Evolutionary conservation across 2,113 vertebrate species (phyloP), one percentile per base, ranked within the genome.

Genomic region (Channa maculata): DNA sequence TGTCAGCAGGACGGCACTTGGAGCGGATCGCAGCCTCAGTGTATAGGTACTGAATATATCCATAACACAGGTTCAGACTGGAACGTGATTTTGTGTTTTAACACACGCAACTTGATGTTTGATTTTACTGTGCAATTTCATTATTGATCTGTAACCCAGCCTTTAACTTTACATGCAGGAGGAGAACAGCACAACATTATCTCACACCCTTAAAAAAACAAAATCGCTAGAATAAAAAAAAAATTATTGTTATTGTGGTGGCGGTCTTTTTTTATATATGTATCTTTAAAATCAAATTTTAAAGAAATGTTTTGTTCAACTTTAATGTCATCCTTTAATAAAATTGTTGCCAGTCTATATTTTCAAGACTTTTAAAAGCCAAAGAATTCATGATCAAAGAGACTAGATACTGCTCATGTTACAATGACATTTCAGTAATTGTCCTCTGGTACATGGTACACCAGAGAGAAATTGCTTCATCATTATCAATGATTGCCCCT

Each of bases 1-100:
- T 99, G 98, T 73, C 97, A 97, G 80, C 94, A 96, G 55, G 98
- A 97, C 64, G 96, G 97, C 58, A 94, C 92, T 0, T 99, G 98
- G 98, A 97, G 96, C 55, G 97, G 96, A 5, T 95, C 95, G 1
- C 96, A 97, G 70, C 97, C 97, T 58, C 95, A 96, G 34, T 99
- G 98, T 78, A 99, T 99, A 91, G 98, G 98, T 99, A 86, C 14
- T 8, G 11, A 48, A 51, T 36, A 37, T 48, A 37, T 59, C 12
- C 36, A 44, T 1, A 36, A 43, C 15, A 59, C 3, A 48, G 3
- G 24, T 37, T 59, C 9, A 36, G 36, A 48, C 6, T 48, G 12
- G 6, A 2, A 5, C 62, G 15, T 51, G n/a, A 51, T 41, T 41
- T 5, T 41, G 1, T 24, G 24, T 24, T 24, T 24, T 24, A 24